A percentile compares a stretch with the other conserved stretches of the same genome.
phyloP scores from a whole-genome alignment of 2,888 invertebrate genomes.

The Augochlorella aurata region DNA sequence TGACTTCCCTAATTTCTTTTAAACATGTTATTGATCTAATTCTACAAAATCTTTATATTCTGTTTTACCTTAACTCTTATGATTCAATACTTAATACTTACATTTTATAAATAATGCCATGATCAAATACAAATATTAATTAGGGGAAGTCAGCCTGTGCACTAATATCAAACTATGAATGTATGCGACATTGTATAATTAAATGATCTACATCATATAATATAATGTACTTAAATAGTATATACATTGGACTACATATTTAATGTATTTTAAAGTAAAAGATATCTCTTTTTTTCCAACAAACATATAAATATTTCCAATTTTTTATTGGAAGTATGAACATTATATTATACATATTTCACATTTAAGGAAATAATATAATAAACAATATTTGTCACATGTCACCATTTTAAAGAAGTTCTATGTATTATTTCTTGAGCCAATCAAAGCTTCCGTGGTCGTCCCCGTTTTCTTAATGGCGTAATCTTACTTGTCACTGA shows the following conservation, averaged over 20 bases:
- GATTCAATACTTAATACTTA: slow-evolving; percentile 24
- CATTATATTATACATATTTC: slow-evolving; percentile 54
- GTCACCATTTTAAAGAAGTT: slow-evolving; percentile 21
- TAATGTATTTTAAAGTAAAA: slow-evolving; percentile 40
- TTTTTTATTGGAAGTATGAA: slow-evolving; percentile 48
- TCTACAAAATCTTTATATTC: not conserved
- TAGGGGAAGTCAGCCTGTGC: slow-evolving; percentile 36
- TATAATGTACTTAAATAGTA: slow-evolving; percentile 32
- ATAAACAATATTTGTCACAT: slow-evolving; percentile 29
- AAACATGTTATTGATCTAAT: slow-evolving; percentile 25
- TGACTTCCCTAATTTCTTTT: slow-evolving; percentile 29
- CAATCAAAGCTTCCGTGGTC: slow-evolving; percentile 74
- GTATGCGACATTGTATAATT: slow-evolving; percentile 39
- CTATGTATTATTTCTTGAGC: slow-evolving; percentile 16
- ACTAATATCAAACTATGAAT: slow-evolving; percentile 32
- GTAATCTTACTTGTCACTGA: slow-evolving; percentile 66
- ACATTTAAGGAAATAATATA: slow-evolving; percentile 43
- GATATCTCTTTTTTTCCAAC: slow-evolving; percentile 43
- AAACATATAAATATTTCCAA: slow-evolving; percentile 56
- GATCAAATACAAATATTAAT: slow-evolving; percentile 16
- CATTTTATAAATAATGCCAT: slow-evolving; percentile 10
- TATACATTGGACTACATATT: slow-evolving; percentile 42
- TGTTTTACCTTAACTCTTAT: not conserved
- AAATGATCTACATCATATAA: slow-evolving; percentile 48
- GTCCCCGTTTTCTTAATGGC: slow-evolving; percentile 69